phyloP scores from a whole-genome alignment of 1,140 invertebrate species.

The Steinernema khuongi region DNA sequence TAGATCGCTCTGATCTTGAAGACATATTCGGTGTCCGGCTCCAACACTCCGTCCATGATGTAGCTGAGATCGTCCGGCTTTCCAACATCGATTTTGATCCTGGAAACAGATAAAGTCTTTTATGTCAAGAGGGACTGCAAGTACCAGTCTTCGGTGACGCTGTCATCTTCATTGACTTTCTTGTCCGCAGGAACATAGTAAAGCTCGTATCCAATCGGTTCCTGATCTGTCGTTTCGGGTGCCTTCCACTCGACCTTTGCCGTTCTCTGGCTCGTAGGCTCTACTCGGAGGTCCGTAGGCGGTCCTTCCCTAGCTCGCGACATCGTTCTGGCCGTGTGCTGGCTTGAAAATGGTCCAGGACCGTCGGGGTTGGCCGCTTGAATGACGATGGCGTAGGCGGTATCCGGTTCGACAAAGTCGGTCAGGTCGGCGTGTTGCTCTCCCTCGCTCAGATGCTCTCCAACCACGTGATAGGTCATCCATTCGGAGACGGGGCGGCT shows the following conservation, averaged over 20 bases:
- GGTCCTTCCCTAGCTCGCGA: constrained; percentile 51
- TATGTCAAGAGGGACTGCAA: not conserved
- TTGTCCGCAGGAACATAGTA: constrained; percentile 54
- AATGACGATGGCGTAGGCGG: constrained; percentile 55
- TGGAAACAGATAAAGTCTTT: constrained; percentile 18
- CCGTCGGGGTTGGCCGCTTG: constrained; percentile 58
- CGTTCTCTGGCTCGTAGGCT: constrained; percentile 52
- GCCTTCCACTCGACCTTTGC: constrained; percentile 51
- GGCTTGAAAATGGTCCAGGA: constrained; percentile 54
- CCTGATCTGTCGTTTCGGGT: constrained; percentile 41
- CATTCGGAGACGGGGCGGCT: constrained; percentile 49
- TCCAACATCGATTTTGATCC: constrained; percentile 44
- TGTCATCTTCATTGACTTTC: constrained; percentile 54
- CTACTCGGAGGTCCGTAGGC: constrained; percentile 50
- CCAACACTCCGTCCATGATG: constrained; percentile 44
- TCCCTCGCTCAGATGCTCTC: constrained; percentile 48
- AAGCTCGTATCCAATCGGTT: constrained; percentile 54
- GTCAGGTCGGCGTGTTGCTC: constrained; percentile 45
- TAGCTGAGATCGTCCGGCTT: constrained; percentile 38
- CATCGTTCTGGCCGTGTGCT: constrained; percentile 54
- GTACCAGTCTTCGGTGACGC: constrained; percentile 29
- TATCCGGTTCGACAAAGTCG: constrained; percentile 51
- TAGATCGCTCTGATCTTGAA: constrained; percentile 58
- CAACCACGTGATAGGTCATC: constrained; percentile 48
- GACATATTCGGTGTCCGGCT: constrained; percentile 57